phyloP scores from a whole-genome alignment of 2,888 invertebrate species.

The Chymomyza fuscimana region DNA sequence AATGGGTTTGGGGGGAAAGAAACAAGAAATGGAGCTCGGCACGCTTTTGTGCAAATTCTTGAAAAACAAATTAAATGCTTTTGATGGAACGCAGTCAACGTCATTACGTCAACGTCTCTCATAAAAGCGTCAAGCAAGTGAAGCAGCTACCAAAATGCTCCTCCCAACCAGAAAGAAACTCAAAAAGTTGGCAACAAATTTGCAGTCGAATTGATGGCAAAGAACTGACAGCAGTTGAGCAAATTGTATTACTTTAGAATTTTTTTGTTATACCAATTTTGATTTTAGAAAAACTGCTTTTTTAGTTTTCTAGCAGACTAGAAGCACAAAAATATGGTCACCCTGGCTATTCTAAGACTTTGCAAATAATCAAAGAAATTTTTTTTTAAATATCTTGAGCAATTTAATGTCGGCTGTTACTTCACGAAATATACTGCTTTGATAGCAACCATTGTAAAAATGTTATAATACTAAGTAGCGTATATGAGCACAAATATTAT shows the following conservation, averaged over 20 bases:
- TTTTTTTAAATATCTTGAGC: too few species aligned
- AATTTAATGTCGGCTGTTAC: too few species aligned
- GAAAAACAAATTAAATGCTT: conserved; percentile 45
- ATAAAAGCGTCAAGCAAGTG: neutral
- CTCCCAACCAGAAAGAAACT: neutral
- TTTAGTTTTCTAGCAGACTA: too few species aligned
- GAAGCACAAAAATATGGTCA: too few species aligned
- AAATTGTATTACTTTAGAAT: neutral
- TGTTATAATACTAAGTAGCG: too few species aligned
- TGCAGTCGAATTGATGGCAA: neutral
- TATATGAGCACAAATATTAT: too few species aligned
- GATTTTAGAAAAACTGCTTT: too few species aligned
- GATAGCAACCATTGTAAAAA: too few species aligned
- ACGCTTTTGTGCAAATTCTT: conserved; percentile 44
- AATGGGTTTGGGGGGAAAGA: neutral
- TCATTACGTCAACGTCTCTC: conserved; percentile 30
- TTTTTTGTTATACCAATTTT: too few species aligned
- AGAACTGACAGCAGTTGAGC: neutral
- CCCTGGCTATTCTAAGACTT: too few species aligned
- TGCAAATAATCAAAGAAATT: too few species aligned
- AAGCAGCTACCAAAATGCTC: neutral
- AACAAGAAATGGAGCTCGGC: conserved; percentile 16
- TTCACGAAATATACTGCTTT: too few species aligned
- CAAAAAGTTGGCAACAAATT: neutral
- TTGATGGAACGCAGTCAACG: conserved; percentile 20